A percentile compares a stretch with the other conserved stretches of the same genome.
Evolutionary conservation across 2,797 vertebrate genomes (phyloP).

Genomic region (Mormyrus hasselquistii): DNA sequence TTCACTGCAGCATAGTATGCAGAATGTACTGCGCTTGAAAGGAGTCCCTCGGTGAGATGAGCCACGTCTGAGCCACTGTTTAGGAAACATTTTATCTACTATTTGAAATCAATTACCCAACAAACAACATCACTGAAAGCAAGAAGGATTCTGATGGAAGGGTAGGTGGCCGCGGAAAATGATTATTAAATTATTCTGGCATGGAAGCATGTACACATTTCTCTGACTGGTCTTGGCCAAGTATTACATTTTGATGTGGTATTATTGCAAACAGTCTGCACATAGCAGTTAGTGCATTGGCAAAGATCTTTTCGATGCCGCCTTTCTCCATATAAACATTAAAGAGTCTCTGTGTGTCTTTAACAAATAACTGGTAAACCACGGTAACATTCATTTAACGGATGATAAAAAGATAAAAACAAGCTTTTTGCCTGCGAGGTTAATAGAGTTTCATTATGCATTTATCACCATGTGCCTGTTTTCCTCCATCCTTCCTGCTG

Average conservation of each 20-base stretch:
- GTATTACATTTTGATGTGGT: neutral
- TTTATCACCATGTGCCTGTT: neutral
- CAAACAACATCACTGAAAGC: neutral
- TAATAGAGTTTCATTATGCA: neutral
- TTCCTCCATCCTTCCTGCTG: neutral
- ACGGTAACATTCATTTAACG: neutral
- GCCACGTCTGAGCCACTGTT: neutral
- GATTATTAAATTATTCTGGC: neutral
- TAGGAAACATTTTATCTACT: neutral
- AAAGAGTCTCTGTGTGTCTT: neutral
- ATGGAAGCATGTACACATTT: neutral
- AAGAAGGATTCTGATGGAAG: neutral
- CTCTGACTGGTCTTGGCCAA: neutral
- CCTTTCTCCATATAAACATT: neutral
- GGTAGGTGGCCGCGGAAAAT: neutral
- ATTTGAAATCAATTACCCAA: neutral
- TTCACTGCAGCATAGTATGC: neutral
- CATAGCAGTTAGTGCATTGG: neutral
- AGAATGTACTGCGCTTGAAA: too few relatives aligned
- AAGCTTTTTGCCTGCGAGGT: neutral
- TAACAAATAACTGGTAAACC: constrained; percentile 1
- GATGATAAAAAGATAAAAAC: neutral
- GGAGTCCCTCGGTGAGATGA: neutral
- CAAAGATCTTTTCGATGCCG: neutral
- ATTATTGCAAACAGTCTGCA: neutral